Conservation (phyloP, 2,888 invertebrate species). For the Pherbina coryleti region DNA sequence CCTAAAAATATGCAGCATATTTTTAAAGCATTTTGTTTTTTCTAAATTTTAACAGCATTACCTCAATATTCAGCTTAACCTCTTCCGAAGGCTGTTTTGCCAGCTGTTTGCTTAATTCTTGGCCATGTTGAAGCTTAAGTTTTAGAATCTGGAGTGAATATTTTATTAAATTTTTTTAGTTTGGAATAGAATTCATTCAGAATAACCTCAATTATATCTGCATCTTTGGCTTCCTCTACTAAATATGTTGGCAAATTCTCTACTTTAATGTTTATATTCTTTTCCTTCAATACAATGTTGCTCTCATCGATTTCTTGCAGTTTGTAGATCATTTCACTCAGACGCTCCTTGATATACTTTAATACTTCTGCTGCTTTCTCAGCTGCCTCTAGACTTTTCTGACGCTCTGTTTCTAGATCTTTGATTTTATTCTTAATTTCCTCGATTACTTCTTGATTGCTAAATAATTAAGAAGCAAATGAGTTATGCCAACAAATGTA, state of each 20-base stretch:
- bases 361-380: conserved; percentile 62
- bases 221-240: conserved; percentile 60
- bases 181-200: background rate
- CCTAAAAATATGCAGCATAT: conserved; percentile 45
- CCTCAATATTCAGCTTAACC: conserved; percentile 59
- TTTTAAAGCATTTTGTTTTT: too few relatives aligned
- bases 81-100: conserved; percentile 53
- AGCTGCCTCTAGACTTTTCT: conserved; percentile 66
- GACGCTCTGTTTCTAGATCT: conserved; percentile 69
- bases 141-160: conserved; percentile 59
- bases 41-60: conserved; percentile 43
- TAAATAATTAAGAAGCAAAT: conserved; percentile 59
- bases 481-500: background rate
- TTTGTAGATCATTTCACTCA: conserved; percentile 69
- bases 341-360: conserved; percentile 64
- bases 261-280: conserved; percentile 57
- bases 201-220: conserved; percentile 63
- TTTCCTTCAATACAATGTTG: conserved; percentile 59
- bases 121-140: conserved; percentile 62
- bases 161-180: background rate
- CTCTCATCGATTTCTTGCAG: conserved; percentile 68
- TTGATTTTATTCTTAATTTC: conserved; percentile 75
- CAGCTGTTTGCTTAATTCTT: conserved; percentile 57
- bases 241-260: conserved; percentile 61
- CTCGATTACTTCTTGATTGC: conserved; percentile 80